These are phyloP conservation scores for Sciurus niger DNA, from an alignment of 2,113 vertebrate species.

Conservation along the genomic window DNA sequence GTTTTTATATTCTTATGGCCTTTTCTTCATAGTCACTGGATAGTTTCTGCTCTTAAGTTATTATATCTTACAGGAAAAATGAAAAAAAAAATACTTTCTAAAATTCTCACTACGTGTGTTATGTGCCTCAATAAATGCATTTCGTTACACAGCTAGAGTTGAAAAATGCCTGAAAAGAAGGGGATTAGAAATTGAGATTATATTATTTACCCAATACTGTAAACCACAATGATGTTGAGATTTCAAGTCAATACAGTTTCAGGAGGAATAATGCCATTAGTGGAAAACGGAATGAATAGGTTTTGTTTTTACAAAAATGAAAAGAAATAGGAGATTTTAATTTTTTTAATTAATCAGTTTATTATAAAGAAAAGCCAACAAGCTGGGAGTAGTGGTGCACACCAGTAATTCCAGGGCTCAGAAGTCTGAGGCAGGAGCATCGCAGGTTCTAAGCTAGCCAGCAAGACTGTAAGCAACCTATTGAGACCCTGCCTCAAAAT, in stretches of 20 bases:
- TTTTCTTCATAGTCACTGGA: neutral
- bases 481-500: too few species aligned
- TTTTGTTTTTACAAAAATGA: neutral
- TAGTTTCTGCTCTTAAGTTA: neutral
- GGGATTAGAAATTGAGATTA: neutral
- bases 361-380: neutral
- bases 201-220: neutral
- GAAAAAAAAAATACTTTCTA: neutral
- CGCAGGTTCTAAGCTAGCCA: too few species aligned
- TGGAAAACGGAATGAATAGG: neutral
- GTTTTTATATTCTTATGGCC: neutral
- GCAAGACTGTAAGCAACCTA: too few species aligned
- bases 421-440: too few species aligned
- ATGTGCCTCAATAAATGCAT: neutral
- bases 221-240: neutral
- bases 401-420: too few species aligned
- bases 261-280: neutral
- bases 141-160: neutral
- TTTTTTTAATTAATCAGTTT: neutral
- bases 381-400: too few species aligned
- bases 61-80: neutral
- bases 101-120: neutral
- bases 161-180: neutral
- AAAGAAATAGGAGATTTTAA: neutral
- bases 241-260: neutral